phyloP scores from a whole-genome alignment of 2,113 vertebrate genomes.

The Psittacula cyanocephala region DNA sequence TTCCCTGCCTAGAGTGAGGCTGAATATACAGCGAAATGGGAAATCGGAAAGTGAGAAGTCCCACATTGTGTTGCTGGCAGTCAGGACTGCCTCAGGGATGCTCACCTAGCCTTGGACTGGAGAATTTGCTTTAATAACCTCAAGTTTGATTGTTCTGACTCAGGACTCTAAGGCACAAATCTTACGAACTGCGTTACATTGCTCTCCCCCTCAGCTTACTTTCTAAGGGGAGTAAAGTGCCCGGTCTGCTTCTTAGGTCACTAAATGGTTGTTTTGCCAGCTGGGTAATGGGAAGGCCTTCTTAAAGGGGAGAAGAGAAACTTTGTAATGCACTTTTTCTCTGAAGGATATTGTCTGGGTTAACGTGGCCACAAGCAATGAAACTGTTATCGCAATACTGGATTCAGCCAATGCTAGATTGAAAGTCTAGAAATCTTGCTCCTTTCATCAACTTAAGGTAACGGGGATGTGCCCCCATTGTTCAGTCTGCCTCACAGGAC shows the following conservation, averaged over 20 bases:
- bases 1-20: background rate
- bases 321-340: background rate
- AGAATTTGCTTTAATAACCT: conserved; percentile 1
- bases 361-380: background rate
- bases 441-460: background rate
- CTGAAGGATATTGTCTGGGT: background rate
- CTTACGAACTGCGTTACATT: background rate
- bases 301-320: background rate
- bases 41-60: background rate
- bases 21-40: background rate
- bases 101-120: background rate
- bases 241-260: background rate
- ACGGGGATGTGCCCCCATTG: background rate
- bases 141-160: conserved; percentile 18
- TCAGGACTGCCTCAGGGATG: background rate
- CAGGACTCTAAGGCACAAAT: background rate
- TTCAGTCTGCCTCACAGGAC: background rate
- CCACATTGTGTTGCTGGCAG: background rate
- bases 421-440: background rate
- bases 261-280: background rate
- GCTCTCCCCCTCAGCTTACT: background rate
- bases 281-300: background rate
- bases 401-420: background rate
- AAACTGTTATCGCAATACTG: background rate
- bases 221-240: background rate